Base-by-base conservation (phyloP, 2,888 invertebrate species). In the Phragmatobia fuliginosa region DNA sequence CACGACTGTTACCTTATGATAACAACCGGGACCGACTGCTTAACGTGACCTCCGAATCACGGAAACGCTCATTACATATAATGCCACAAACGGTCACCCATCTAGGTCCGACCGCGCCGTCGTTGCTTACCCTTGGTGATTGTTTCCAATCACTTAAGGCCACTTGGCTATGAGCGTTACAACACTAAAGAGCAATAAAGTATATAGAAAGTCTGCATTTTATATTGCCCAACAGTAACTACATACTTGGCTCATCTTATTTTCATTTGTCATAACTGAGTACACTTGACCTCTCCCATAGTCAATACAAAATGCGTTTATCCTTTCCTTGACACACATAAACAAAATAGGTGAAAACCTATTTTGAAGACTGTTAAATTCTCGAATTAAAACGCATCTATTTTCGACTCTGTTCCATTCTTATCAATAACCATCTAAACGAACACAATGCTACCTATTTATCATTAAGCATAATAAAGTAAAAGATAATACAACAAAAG, bases 401-500 rank as follows among this genome's bases (percentile, higher is more conserved):
- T 65, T 36, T 49, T 65, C 52, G 45, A 63, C 25, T 38, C 49
- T 28, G 18, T 52, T 63, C 21, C 41, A 31, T 60, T 16, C n/a
- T 56, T 62, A 66, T 62, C 66, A 28, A 25, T 10, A 31, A 56
- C 38, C 7, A 71, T 56, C 60, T 56, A 21, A 38, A 21, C 18
- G 31, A 60, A 67, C 41, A 69, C 71, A 72, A 72, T 72, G 60
- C 66, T 45, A 65, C 18, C 41, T 62, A 49, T 67, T 52, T 68
- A 76, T 71, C 63, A 68, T 62, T 31, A 68, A 73, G 60, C n/a
- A 74, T 62, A 68, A 62, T 64, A 66, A 77, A 71, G 68, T 74
- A 73, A 76, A 71, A 68, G 65, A 70, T 59, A 62, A 70, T 41
- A 56, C 59, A 64, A 41, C 81, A 75, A 81, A 80, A 77, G 73